phyloP scores from a whole-genome alignment of 2,113 vertebrate species.

The Ardeotis arabs region DNA sequence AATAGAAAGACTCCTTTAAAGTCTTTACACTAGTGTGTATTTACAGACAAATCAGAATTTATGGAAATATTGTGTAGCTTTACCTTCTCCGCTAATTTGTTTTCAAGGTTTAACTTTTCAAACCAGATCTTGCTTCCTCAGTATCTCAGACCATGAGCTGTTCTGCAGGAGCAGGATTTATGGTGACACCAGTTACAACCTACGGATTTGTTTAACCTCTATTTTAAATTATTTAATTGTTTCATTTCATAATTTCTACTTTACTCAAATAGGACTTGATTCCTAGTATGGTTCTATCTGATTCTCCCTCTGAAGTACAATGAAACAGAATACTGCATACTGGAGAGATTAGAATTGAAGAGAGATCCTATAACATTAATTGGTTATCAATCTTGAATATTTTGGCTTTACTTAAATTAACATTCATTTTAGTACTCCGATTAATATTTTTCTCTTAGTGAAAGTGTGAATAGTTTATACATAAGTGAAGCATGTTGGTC shows the following conservation, averaged over 20 bases:
- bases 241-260: neutral
- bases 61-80: neutral
- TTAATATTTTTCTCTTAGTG: neutral
- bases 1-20: constrained; percentile 55
- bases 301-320: neutral
- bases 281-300: neutral
- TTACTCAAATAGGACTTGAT: neutral
- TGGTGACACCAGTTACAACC: neutral
- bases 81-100: neutral
- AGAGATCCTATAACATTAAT: neutral
- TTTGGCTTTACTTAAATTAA: neutral
- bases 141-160: neutral
- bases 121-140: neutral
- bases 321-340: neutral
- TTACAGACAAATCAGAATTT: constrained; percentile 22
- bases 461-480: neutral
- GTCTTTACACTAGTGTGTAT: neutral
- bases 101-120: neutral
- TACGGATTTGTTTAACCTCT: neutral
- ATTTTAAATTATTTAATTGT: neutral
- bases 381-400: neutral
- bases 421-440: neutral
- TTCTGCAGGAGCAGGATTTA: neutral
- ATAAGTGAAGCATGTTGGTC: neutral
- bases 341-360: neutral